phyloP scores from a whole-genome alignment of 2,797 vertebrate species.

The Discoglossus pictus region DNA sequence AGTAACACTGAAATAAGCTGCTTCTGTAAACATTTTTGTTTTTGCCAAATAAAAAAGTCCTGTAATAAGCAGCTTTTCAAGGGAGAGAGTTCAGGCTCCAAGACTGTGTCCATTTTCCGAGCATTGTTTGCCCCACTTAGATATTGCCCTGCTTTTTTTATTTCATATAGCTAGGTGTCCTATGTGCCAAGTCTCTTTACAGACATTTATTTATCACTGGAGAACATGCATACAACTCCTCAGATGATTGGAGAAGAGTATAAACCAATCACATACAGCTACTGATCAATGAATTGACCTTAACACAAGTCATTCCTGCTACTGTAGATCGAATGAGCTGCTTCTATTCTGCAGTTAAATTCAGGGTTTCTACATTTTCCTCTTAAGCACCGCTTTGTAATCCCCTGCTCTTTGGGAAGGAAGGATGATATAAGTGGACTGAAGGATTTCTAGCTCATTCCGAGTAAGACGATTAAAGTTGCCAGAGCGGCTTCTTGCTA shows the following conservation, averaged over 20 bases:
- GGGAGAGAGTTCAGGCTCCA: background rate
- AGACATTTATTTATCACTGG: too few relatives aligned
- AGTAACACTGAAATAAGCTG: background rate
- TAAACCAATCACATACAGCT: too few relatives aligned
- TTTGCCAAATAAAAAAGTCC: constrained; percentile 39
- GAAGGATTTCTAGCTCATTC: background rate
- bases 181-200: constrained; percentile 30
- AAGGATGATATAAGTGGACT: background rate
- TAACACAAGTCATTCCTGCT: too few relatives aligned
- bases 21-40: constrained; percentile 21
- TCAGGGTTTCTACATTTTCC: background rate
- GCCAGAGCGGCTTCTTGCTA: too few relatives aligned
- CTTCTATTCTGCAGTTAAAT: constrained; percentile 2
- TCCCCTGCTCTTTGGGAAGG: background rate
- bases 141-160: constrained; percentile 1
- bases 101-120: background rate
- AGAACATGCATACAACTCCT: too few relatives aligned
- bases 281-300: too few relatives aligned
- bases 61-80: background rate
- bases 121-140: constrained; percentile 1
- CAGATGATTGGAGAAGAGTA: background rate
- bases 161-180: constrained; percentile 15
- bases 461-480: too few relatives aligned
- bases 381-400: background rate
- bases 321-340: background rate